A percentile compares a stretch with the other conserved stretches of the same genome.
Conservation (phyloP, 2,797 vertebrate genomes). For the Ambastaia sidthimunki region DNA sequence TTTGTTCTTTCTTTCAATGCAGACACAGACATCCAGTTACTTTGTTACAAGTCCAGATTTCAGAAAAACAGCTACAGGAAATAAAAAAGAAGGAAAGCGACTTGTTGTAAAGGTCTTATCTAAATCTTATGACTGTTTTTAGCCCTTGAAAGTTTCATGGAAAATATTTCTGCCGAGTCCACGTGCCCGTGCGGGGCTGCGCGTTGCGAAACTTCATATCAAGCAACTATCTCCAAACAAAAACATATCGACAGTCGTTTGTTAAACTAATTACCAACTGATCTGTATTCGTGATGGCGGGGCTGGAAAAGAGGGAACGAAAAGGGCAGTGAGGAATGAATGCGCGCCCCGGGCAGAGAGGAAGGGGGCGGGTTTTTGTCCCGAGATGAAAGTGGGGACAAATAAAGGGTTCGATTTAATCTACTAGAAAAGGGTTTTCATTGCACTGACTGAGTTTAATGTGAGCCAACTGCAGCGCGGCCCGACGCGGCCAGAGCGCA, state of each 20-base stretch:
- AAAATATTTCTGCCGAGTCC: not conserved
- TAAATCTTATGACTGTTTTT: not conserved
- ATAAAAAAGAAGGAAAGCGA: not conserved
- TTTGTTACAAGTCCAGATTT: conserved; percentile 37
- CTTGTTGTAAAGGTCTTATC: not conserved
- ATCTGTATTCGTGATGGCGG: conserved; percentile 75
- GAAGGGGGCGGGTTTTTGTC: conserved; percentile 87
- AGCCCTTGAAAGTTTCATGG: not conserved
- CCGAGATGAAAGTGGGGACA: conserved; percentile 92
- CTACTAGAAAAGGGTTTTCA: conserved; percentile 85
- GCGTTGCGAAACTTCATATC: conserved; percentile 44
- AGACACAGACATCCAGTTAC: conserved; percentile 36
- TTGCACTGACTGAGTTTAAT: conserved; percentile 79
- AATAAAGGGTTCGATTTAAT: conserved; percentile 98
- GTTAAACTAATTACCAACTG: conserved; percentile 61
- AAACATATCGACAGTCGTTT: conserved; percentile 52
- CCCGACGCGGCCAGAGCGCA: conserved; percentile 27
- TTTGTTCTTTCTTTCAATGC: conserved; percentile 39
- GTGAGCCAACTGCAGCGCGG: conserved; percentile 81
- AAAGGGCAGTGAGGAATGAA: conserved; percentile 85
- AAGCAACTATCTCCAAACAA: conserved; percentile 41
- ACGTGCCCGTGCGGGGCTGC: not conserved
- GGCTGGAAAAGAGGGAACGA: conserved; percentile 63
- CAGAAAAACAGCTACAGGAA: not conserved
- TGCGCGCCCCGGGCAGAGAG: conserved; percentile 86